Evolutionary conservation across 1,140 invertebrate genomes (phyloP), one percentile per base, ranked within the genome.

Genomic region (Agrypnia vestita): DNA sequence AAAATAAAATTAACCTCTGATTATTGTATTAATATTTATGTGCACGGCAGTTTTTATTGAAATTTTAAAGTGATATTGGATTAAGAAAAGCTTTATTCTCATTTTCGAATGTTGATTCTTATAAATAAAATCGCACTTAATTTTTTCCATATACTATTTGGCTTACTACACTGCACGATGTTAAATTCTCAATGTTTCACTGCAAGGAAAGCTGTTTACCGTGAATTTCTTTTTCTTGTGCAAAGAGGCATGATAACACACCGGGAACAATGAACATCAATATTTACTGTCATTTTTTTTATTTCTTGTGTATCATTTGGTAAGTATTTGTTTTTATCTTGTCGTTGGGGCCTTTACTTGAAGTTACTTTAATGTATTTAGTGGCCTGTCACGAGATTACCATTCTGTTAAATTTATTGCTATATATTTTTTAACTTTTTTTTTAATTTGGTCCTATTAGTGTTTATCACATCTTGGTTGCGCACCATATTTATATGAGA

Each of bases 111-210:
- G 67, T 71, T 49, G 10, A 71, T 71, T 74, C 13, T 74, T 56
- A 3, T 71, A 56, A 69, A 72, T 72, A 53, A 19, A 53, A 56
- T 55, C 56, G 71, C 71, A 74, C 71, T n/a, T 44, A 19, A 55
- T 15, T 74, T 47, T 35, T 71, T 35, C 6, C 1, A 35, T 35
- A 35, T 35, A 35, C 15, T 74, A 56, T 15, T 74, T 51, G 12
- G 71, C 71, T 74, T 74, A 13, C 56, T 25, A 74, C 71, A 44
- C 13, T 44, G 71, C 71, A 74, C 71, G 56, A 71, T 21, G 17
- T 51, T 25, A 71, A 25, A 47, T 21, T 71, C 67, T 71, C 46
- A n/a, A 71, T 49, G 67, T 71, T 49, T 71, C 67, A 51, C 67
- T 71, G 67, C 61, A 64, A 43, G 21, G 19, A 64, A 25, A 64